Evolutionary conservation across 2,797 vertebrate species (phyloP), one percentile per base, ranked within the genome.

Genomic region (Arremon aurantiirostris): DNA sequence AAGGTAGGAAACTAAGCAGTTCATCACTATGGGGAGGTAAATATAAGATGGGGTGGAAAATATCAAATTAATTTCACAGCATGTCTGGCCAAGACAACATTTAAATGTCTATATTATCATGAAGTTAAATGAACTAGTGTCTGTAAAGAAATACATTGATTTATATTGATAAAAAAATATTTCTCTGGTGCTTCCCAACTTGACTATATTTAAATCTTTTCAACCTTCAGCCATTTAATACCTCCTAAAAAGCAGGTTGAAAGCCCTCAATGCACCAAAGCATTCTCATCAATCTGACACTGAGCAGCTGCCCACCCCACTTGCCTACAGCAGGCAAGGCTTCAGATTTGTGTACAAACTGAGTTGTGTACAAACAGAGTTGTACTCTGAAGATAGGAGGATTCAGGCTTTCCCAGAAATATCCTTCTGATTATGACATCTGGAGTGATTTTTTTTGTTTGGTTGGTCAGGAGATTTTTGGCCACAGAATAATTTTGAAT

Each of bases 401-500:
- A 44, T 34, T 57, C 21, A 18, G 23, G 12, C 8, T 59, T 70
- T 76, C 41, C 32, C 24, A 52, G 14, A 26, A 78, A 35, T 4
- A 11, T 42, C 10, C 24, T 50, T 13, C 35, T 59, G 15, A 41
- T 55, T 41, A 34, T 32, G 17, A 34, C 11, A 44, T 9, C 28
- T 52, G 13, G 14, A 75, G 32, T 14, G 63, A 22, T n/a, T 63
- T 61, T 61, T 69, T 64, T 60, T 30, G 1, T 19, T 30, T 46
- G 2, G 1, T 47, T 53, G 13, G 16, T 28, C 1, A 0, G 16
- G 7, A 60, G 7, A 8, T 30, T 66, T 82, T 84, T 57, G 14
- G 22, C 52, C 22, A 47, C 46, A 60, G 46, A 72, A 1, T 32
- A 32, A 5, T 32, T 72, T 11, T 69, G 37, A 77, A 84, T 52